These are phyloP conservation scores for Myathropa florea DNA, from an alignment of 2,888 invertebrate genomes.

Conservation along the genomic window DNA sequence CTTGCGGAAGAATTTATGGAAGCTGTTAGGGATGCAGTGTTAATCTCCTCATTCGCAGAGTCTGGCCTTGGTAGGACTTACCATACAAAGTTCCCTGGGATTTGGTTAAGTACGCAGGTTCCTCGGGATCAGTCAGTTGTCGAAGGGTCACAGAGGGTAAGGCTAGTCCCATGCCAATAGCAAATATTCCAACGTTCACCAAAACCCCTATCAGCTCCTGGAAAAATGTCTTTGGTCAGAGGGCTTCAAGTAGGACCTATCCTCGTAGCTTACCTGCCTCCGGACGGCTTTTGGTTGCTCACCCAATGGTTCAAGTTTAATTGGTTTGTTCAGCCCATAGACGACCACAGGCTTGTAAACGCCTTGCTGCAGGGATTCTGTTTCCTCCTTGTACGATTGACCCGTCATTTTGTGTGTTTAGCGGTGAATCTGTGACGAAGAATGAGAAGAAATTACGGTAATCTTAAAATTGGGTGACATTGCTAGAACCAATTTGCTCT, in stretches of 20 bases:
- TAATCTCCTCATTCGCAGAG: no score
- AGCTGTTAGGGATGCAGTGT: slow-evolving; percentile 72
- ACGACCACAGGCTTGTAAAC: slow-evolving; percentile 71
- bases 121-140: slow-evolving; percentile 75
- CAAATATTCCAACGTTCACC: slow-evolving; percentile 78
- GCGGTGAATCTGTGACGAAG: not conserved
- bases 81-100: slow-evolving; percentile 79
- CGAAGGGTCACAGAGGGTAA: slow-evolving; percentile 77
- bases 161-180: slow-evolving; percentile 78
- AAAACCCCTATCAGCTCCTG: slow-evolving; percentile 77
- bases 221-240: not conserved
- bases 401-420: slow-evolving; percentile 23
- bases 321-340: slow-evolving; percentile 72
- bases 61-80: slow-evolving; percentile 48
- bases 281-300: slow-evolving; percentile 77
- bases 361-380: slow-evolving; percentile 57
- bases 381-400: not conserved
- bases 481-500: no score
- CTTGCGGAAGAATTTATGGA: slow-evolving; percentile 78
- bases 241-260: not conserved
- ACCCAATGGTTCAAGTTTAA: slow-evolving; percentile 74
- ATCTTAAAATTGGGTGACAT: not conserved
- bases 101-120: slow-evolving; percentile 74
- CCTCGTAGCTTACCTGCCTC: slow-evolving; percentile 73
- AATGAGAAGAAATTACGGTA: not conserved